Conservation (phyloP, 2,797 vertebrate genomes). For the Botia kubotai region DNA sequence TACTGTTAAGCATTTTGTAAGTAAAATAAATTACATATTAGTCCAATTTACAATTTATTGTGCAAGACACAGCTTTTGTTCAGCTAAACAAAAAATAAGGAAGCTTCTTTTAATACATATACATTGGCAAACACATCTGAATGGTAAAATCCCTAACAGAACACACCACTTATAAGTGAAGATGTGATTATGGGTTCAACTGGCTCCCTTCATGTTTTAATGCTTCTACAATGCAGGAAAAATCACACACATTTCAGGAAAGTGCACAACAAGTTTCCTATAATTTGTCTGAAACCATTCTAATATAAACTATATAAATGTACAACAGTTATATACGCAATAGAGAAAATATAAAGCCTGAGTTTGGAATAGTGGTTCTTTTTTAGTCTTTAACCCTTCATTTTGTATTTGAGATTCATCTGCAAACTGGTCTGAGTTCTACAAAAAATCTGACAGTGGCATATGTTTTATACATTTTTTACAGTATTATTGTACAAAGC, state of each 20-base stretch:
- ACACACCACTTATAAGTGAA: conserved; percentile 88
- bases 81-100: conserved; percentile 61
- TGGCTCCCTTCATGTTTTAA: conserved; percentile 73
- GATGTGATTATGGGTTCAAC: conserved; percentile 84
- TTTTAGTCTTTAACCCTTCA: conserved; percentile 20
- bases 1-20: conserved; percentile 77
- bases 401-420: conserved; percentile 54
- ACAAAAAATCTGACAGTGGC: conserved; percentile 62
- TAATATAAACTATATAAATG: conserved; percentile 84
- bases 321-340: conserved; percentile 99
- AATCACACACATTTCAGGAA: conserved; percentile 82
- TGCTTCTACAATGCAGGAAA: conserved; percentile 89
- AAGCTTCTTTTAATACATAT: conserved; percentile 66
- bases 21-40: conserved; percentile 84
- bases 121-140: conserved; percentile 75
- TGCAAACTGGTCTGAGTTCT: conserved; percentile 68
- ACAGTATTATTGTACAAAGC: conserved; percentile 66
- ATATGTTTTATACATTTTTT: conserved; percentile 38
- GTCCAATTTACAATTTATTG: conserved; percentile 85
- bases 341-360: conserved; percentile 99
- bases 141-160: conserved; percentile 81
- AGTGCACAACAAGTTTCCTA: conserved; percentile 73
- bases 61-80: conserved; percentile 81
- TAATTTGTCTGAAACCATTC: too few relatives aligned
- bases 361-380: conserved; percentile 97